A percentile compares a stretch with the other conserved stretches of the same genome.
phyloP scores from a whole-genome alignment of 2,113 vertebrate genomes.

The Cryptotis parvus region DNA sequence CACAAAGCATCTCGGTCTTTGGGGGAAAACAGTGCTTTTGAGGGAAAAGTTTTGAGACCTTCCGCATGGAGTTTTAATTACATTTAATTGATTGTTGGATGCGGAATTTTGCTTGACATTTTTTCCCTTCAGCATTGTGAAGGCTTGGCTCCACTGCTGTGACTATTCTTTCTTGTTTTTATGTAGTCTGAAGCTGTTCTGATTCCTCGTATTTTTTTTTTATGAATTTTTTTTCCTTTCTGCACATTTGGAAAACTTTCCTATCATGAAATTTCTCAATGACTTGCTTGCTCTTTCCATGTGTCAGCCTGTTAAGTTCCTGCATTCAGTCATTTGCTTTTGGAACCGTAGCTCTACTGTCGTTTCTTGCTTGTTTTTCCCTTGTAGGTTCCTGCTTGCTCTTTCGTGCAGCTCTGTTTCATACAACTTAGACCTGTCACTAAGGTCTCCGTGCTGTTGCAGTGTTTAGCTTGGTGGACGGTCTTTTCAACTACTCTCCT shows the following conservation, averaged over 20 bases:
- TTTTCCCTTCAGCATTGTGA: constrained; percentile 22
- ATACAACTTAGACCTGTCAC: background rate
- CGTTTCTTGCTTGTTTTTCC: background rate
- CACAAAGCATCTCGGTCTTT: background rate
- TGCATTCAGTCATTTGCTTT: background rate
- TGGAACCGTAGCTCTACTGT: background rate
- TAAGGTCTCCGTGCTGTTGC: no score
- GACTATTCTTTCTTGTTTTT: background rate
- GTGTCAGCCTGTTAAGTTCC: background rate
- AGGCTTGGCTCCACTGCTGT: background rate
- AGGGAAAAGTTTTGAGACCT: constrained; percentile 17
- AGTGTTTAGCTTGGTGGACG: background rate
- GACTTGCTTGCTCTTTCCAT: background rate
- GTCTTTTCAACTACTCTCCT: background rate
- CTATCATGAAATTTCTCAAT: background rate
- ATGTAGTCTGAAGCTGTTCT: constrained; percentile 20
- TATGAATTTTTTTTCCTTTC: constrained; percentile 31
- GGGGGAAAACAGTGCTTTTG: background rate
- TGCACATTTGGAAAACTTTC: constrained; percentile 37
- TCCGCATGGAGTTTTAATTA: background rate
- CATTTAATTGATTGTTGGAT: background rate
- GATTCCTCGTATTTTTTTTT: background rate
- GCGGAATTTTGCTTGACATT: constrained; percentile 31
- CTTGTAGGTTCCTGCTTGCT: background rate
- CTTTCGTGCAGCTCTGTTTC: background rate